phyloP scores from a whole-genome alignment of 2,888 invertebrate genomes.

The Ctenicera cuprea region DNA sequence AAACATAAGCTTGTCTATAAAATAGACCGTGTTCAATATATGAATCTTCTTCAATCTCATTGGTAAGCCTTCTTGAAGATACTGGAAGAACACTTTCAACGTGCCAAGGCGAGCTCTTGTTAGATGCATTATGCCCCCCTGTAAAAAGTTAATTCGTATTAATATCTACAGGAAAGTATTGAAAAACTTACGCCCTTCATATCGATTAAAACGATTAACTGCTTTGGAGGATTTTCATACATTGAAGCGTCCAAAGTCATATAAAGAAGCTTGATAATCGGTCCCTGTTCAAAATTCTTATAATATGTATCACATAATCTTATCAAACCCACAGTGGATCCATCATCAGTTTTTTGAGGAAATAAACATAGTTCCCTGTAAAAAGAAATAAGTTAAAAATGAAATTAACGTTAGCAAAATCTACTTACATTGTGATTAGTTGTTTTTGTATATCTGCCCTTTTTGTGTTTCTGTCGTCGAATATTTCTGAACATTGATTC shows the following conservation, averaged over 20 bases:
- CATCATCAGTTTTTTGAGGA: conserved; percentile 77
- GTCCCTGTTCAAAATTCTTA: conserved; percentile 40
- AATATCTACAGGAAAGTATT: background rate
- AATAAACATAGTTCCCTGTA: conserved; percentile 70
- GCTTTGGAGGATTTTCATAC: conserved; percentile 76
- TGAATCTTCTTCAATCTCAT: conserved; percentile 80
- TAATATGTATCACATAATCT: background rate
- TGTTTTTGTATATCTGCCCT: background rate
- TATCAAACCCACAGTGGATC: conserved; percentile 74
- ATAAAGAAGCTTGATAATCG: conserved; percentile 75
- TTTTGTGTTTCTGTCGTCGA: background rate
- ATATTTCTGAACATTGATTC: background rate
- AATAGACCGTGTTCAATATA: conserved; percentile 76
- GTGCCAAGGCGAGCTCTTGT: conserved; percentile 62
- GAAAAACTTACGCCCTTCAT: too few species aligned
- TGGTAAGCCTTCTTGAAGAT: conserved; percentile 82
- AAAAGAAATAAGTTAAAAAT: background rate
- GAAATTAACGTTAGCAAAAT: background rate
- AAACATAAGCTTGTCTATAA: conserved; percentile 72
- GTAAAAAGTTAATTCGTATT: too few species aligned
- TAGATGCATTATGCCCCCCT: conserved; percentile 55
- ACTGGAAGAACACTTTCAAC: conserved; percentile 79
- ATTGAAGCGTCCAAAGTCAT: conserved; percentile 73
- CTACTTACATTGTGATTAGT: background rate
- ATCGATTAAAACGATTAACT: conserved; percentile 74